These are phyloP conservation scores for Leptodactylus fuscus DNA, from an alignment of 2,113 vertebrate species.

Conservation along the genomic window DNA sequence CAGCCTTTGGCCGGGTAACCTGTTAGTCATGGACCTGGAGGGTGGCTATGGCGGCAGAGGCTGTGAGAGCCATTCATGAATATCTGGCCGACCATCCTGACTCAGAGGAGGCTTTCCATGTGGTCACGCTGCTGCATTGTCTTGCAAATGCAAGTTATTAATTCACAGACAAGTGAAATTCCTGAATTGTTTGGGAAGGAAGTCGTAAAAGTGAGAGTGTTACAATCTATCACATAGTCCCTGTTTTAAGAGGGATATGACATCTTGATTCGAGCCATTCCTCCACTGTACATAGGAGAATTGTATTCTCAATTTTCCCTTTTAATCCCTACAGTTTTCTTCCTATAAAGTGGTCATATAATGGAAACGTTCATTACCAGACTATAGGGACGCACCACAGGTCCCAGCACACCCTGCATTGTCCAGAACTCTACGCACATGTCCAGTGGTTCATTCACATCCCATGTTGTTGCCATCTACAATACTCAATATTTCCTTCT, in stretches of 20 bases:
- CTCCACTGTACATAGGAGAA: neutral
- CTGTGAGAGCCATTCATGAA: conserved; percentile 22
- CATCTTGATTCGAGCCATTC: neutral
- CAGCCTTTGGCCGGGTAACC: neutral
- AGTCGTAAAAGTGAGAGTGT: neutral
- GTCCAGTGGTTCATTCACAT: too few species aligned
- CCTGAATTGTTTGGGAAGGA: neutral
- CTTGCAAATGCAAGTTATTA: neutral
- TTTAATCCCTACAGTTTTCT: too few species aligned
- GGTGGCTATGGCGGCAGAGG: neutral
- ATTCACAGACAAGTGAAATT: neutral
- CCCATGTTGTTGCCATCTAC: too few species aligned
- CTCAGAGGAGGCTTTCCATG: conserved; percentile 9
- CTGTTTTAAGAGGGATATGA: neutral
- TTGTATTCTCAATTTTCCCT: too few species aligned
- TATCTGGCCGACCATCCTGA: neutral
- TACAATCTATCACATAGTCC: neutral
- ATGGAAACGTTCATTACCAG: too few species aligned
- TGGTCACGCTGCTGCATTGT: conserved; percentile 10
- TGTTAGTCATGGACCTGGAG: conserved; percentile 40
- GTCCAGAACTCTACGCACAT: too few species aligned
- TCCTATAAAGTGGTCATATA: too few species aligned
- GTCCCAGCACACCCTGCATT: neutral
- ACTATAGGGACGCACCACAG: neutral
- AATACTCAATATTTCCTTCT: too few species aligned